These are phyloP conservation scores for Polypterus senegalus DNA, from an alignment of 2,113 vertebrate species.

Conservation along the genomic window DNA sequence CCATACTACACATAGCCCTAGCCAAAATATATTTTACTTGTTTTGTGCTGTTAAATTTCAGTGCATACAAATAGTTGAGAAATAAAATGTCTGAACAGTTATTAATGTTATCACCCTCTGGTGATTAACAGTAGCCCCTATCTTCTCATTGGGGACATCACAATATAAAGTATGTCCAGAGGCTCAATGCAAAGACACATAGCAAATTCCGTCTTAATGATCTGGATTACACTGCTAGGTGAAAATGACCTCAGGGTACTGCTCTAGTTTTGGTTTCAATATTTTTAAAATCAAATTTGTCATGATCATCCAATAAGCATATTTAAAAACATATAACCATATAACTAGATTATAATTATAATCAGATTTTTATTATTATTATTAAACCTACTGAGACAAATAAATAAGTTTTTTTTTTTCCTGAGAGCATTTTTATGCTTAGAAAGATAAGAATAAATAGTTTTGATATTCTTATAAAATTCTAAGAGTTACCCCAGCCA, in stretches of 20 bases:
- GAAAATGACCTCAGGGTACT: too few relatives aligned
- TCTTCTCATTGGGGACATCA: conserved; percentile 10
- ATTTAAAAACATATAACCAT: too few relatives aligned
- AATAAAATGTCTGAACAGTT: conserved; percentile 4
- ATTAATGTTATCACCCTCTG: conserved; percentile 1
- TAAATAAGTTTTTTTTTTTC: conserved; percentile 17
- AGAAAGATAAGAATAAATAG: not conserved
- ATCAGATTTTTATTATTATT: not conserved
- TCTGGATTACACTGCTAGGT: too few relatives aligned
- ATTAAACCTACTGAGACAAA: conserved; percentile 11
- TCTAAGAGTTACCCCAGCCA: too few relatives aligned
- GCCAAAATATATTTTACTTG: conserved; percentile 18
- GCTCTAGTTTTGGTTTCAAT: too few relatives aligned
- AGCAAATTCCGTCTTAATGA: too few relatives aligned
- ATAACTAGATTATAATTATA: too few relatives aligned
- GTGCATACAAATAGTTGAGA: conserved; percentile 7
- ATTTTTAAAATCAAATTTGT: too few relatives aligned
- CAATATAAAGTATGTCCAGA: conserved; percentile 10
- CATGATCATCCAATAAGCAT: too few relatives aligned
- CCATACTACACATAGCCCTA: not conserved
- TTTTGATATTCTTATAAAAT: too few relatives aligned
- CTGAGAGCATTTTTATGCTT: conserved; percentile 19
- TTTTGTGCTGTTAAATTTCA: conserved; percentile 7
- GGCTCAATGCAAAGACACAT: too few relatives aligned
- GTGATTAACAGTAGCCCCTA: conserved; percentile 10